Percentiles rank a stretch among this genome's conserved stretches.
These are phyloP conservation scores for Leptodirus hochenwartii DNA, from an alignment of 2,888 invertebrate species.

Conservation along the genomic window DNA sequence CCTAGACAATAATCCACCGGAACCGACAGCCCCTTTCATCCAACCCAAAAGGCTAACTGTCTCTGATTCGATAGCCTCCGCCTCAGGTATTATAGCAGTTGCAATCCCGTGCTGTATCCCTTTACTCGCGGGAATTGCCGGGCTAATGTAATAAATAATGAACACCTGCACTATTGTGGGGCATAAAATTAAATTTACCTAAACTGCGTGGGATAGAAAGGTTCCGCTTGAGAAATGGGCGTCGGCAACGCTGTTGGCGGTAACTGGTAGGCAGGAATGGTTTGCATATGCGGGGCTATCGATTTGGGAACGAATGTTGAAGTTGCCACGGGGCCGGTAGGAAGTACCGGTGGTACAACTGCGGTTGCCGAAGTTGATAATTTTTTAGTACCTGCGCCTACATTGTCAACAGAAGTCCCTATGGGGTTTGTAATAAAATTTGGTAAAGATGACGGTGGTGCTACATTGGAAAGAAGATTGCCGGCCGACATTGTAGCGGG, in stretches of 20 bases:
- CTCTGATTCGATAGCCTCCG: slow-evolving; percentile 19
- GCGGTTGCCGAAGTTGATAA: not conserved
- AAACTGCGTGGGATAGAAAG: slow-evolving; percentile 24
- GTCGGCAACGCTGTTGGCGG: slow-evolving; percentile 8
- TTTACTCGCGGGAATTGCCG: slow-evolving; percentile 26
- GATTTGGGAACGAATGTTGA: not conserved
- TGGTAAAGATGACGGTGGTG: slow-evolving; percentile 48
- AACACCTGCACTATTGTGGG: not conserved
- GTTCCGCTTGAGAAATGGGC: slow-evolving; percentile 15
- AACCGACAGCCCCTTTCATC: slow-evolving; percentile 50
- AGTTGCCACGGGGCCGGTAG: not conserved
- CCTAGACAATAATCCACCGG: slow-evolving; percentile 42
- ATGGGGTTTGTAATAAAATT: slow-evolving; percentile 33
- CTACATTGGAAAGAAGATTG: slow-evolving; percentile 46
- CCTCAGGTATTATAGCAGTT: slow-evolving; percentile 15
- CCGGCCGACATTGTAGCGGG: slow-evolving; percentile 27
- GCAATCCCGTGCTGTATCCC: slow-evolving; percentile 16
- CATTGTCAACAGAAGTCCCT: not conserved
- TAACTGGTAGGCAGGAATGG: slow-evolving; percentile 5
- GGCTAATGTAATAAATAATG: slow-evolving; percentile 16
- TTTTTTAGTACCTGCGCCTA: not conserved
- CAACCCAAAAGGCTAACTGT: slow-evolving; percentile 42
- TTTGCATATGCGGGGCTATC: no score
- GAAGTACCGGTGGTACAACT: not conserved
- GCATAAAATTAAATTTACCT: slow-evolving; percentile 18